Evolutionary conservation across 2,113 vertebrate genomes (phyloP).

Genomic region (Limnothrissa miodon): DNA sequence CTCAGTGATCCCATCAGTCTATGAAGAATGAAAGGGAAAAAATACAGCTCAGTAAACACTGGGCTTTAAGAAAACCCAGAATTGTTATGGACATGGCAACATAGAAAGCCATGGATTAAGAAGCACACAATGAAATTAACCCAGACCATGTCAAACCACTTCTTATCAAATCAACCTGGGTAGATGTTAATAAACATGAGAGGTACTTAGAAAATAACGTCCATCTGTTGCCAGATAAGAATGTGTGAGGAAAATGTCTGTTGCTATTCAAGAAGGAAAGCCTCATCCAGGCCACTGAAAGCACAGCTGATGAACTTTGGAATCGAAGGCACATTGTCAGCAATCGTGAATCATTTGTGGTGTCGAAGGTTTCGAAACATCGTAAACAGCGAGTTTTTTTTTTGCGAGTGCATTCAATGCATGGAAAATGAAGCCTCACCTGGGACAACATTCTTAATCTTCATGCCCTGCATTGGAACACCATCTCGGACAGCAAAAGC

Average conservation of each 20-base stretch:
- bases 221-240: neutral
- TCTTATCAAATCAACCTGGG: neutral
- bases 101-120: slow-evolving; percentile 1
- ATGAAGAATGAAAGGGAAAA: neutral
- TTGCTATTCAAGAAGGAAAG: slow-evolving; percentile 12
- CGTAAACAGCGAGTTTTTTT: neutral
- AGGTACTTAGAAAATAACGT: neutral
- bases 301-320: neutral
- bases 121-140: neutral
- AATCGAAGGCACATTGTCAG: slow-evolving; percentile 7
- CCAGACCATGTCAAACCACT: neutral
- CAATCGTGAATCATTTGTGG: neutral
- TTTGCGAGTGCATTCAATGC: neutral
- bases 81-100: neutral
- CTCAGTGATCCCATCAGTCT: neutral
- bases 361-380: neutral
- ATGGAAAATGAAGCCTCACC: slow-evolving; percentile 60
- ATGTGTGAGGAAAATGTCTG: neutral
- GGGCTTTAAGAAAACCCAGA: neutral
- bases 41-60: neutral
- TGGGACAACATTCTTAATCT: slow-evolving; percentile 75
- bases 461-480: slow-evolving; percentile 74
- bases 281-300: neutral
- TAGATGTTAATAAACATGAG: neutral
- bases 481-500: slow-evolving; percentile 72